Evolutionary conservation across 1,140 invertebrate genomes (phyloP).

Genomic region (Drosophila elegans): DNA sequence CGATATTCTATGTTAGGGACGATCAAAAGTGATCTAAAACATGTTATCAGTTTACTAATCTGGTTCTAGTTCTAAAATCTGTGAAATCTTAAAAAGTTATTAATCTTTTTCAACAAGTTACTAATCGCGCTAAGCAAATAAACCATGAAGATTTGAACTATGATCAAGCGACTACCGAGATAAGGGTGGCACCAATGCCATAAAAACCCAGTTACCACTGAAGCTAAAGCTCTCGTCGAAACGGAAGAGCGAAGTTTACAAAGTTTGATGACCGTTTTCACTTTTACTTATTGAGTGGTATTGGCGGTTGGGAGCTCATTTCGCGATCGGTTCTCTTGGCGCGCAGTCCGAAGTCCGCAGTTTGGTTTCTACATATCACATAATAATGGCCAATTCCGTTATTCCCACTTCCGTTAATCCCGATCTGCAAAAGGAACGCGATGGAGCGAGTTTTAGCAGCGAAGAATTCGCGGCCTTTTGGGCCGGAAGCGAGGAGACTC

Average conservation of each 20-base stretch:
- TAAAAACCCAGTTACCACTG: background rate
- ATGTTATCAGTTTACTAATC: constrained; percentile 15
- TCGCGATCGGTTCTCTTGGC: constrained; percentile 10
- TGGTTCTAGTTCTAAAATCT: background rate
- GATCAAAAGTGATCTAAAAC: constrained; percentile 20
- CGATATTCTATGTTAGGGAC: constrained; percentile 11
- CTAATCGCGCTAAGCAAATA: background rate
- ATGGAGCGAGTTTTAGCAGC: constrained; percentile 90
- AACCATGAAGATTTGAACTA: background rate
- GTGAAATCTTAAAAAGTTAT: background rate
- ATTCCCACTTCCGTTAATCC: constrained; percentile 67
- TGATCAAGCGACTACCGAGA: background rate
- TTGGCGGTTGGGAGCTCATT: constrained; percentile 1
- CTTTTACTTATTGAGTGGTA: constrained; percentile 9
- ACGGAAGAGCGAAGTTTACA: constrained; percentile 13
- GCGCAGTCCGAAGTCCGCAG: background rate
- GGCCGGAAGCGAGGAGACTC: constrained; percentile 91
- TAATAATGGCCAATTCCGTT: constrained; percentile 13
- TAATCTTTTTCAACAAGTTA: background rate
- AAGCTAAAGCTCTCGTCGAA: background rate
- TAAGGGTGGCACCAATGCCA: background rate
- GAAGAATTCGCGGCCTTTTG: constrained; percentile 91
- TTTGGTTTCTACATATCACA: background rate
- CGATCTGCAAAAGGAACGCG: constrained; percentile 90
- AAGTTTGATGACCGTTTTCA: constrained; percentile 29